phyloP scores from a whole-genome alignment of 2,113 vertebrate genomes.

The Calypte anna region DNA sequence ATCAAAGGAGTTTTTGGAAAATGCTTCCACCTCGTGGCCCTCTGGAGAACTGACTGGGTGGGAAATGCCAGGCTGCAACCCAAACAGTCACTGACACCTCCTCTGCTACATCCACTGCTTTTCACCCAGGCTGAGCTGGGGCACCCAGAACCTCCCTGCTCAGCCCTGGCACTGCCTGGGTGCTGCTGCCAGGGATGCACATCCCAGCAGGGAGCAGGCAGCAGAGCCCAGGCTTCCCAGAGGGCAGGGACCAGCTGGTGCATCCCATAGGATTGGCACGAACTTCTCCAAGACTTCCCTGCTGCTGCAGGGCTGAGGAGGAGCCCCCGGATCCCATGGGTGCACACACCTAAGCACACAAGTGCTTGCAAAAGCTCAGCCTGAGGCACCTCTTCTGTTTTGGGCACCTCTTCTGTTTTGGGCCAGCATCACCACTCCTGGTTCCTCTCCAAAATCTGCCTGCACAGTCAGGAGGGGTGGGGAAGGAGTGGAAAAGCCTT shows the following conservation, averaged over 20 bases:
- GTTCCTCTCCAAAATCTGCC: neutral
- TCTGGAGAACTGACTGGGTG: neutral
- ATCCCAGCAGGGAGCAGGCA: neutral
- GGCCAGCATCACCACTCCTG: neutral
- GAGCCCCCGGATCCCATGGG: neutral
- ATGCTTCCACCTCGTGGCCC: slow-evolving; percentile 60
- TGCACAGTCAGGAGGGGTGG: neutral
- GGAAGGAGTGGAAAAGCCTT: neutral
- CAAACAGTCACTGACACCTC: neutral
- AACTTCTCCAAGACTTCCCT: neutral
- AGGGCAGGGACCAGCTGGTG: neutral
- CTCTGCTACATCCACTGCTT: fast-evolving
- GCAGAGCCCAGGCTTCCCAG: neutral
- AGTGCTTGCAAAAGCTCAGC: neutral
- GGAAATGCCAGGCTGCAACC: neutral
- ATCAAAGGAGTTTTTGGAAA: neutral
- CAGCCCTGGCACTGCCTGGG: neutral
- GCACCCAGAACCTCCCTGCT: neutral
- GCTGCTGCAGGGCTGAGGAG: neutral
- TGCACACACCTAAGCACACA: neutral
- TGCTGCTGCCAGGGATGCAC: neutral
- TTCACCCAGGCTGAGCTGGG: neutral
- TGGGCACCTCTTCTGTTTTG: neutral
- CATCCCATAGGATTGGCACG: neutral
- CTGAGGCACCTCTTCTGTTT: neutral